Evolutionary conservation across 2,797 vertebrate species (phyloP), one percentile per base, ranked within the genome.

Genomic region (Chaetophractus vellerosus): DNA sequence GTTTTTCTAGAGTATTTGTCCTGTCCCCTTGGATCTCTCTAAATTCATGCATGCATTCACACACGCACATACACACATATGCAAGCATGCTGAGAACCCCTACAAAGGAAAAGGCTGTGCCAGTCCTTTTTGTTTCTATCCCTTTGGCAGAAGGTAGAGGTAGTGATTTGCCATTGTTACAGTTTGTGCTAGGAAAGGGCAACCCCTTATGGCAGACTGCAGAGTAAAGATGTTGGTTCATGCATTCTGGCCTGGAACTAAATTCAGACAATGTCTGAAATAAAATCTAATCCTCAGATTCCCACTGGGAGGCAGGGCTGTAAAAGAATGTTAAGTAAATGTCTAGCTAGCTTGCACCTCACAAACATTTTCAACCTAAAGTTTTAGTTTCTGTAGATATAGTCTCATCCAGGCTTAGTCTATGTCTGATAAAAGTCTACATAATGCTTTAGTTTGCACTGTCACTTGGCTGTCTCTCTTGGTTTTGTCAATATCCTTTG

Each of bases 401-500:
- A 66, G 11, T 72, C 57, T 72, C 31, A 85, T 28, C 33, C 61
- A 45, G 68, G 82, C 31, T 75, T 36, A 41, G 48, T 12, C 87
- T 45, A 12, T 7, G 23, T 61, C 71, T 95, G 68, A n/a, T 82
- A 68, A 48, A 45, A 41, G 18, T 41, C 66, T 38, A 64, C 28
- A 71, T 45, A 68, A 41, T 9, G 8, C 50, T 84, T 93, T 12
- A 21, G 26, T 72, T 89, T 71, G 11, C 15, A 11, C 31, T 75
- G 50, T 87, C 75, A 64, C 64, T 82, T 57, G 31, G 61, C 50
- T 96, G 94, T 96, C 94, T 81, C 45, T 69, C 41, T 63, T 68
- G 23, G 48, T 93, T 94, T 96, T 87, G 45, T 68, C 91, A 85
- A 9, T 69, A 38, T 24, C 87, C 78, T 93, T 93, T 82, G 66